Conservation (phyloP, 1,140 invertebrate genomes). For the Vanessa tameamea region DNA sequence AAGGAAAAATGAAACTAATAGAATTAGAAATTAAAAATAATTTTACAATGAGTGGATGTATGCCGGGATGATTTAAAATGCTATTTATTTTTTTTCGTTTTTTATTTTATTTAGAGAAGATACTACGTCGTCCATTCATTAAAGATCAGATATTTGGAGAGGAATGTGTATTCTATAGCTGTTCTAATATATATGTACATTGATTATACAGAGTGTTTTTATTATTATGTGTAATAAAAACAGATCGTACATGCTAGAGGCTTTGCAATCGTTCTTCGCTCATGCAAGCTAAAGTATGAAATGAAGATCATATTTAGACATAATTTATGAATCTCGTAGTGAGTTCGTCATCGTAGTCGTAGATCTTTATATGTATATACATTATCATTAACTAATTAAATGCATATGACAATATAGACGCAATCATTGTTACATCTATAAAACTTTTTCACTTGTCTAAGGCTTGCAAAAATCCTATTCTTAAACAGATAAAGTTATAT, state of each 20-base stretch:
- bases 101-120: too few species aligned
- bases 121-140: too few species aligned
- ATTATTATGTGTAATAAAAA: background rate
- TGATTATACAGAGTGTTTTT: background rate
- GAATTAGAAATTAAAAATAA: background rate
- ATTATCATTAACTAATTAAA: background rate
- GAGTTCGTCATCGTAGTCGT: too few species aligned
- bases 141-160: too few species aligned
- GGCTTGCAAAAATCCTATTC: slow-evolving; percentile 7
- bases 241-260: slow-evolving; percentile 9
- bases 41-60: background rate
- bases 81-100: background rate
- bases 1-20: slow-evolving; percentile 22
- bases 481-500: background rate
- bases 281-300: slow-evolving; percentile 8
- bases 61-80: background rate
- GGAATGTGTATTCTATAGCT: too few species aligned
- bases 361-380: background rate
- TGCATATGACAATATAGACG: slow-evolving; percentile 1
- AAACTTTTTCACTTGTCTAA: background rate
- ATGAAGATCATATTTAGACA: too few species aligned
- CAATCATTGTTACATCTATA: background rate
- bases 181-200: background rate
- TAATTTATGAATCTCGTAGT: too few species aligned
- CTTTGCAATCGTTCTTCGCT: slow-evolving; percentile 3